A percentile compares a stretch with the other conserved stretches of the same genome.
phyloP scores from a whole-genome alignment of 2,797 vertebrate species.

The Squalus acanthias region DNA sequence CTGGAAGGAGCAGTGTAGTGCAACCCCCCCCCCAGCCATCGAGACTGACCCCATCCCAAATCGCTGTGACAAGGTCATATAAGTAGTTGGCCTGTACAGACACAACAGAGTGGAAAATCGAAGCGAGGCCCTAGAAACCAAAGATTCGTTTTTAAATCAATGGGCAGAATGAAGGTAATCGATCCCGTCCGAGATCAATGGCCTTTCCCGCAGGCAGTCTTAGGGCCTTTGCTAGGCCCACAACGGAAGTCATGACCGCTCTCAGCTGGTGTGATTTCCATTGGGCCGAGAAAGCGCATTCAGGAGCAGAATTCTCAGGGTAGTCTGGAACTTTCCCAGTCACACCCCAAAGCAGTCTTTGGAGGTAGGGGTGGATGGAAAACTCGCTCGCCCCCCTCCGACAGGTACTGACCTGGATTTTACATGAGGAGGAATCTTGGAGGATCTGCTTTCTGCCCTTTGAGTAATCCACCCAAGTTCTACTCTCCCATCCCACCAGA shows the following conservation, averaged over 20 bases:
- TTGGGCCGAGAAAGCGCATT: not conserved
- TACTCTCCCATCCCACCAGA: not conserved
- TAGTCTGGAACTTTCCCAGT: not conserved
- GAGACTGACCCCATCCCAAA: not conserved
- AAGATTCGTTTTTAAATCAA: too few relatives aligned
- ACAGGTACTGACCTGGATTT: not conserved
- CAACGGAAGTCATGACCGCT: not conserved
- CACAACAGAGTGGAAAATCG: too few relatives aligned
- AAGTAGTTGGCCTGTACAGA: too few relatives aligned
- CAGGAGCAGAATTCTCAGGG: not conserved
- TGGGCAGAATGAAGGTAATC: too few relatives aligned
- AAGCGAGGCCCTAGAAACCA: too few relatives aligned
- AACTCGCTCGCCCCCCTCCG: not conserved
- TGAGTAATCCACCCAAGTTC: not conserved
- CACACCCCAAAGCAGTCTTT: not conserved
- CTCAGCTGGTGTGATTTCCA: not conserved
- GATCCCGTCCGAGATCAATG: too few relatives aligned
- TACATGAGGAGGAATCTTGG: not conserved
- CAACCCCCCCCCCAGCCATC: not conserved
- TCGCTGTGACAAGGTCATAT: too few relatives aligned
- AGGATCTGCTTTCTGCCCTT: not conserved
- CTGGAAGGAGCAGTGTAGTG: not conserved
- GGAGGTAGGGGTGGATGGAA: not conserved
- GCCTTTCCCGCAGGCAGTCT: too few relatives aligned
- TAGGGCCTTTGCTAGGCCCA: not conserved